phyloP scores from a whole-genome alignment of 2,113 vertebrate species.

The Cryptotis parvus region DNA sequence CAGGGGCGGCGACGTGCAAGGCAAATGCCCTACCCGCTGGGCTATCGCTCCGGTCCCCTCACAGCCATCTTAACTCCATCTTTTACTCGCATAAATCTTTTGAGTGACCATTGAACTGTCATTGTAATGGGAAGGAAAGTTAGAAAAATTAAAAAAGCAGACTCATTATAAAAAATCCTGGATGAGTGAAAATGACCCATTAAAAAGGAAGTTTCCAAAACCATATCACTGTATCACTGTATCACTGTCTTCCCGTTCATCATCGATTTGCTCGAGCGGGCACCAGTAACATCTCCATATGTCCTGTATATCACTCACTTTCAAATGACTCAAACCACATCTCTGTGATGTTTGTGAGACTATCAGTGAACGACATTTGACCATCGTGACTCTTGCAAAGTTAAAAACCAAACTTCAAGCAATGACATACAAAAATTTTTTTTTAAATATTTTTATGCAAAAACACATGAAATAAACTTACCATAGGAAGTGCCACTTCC shows the following conservation, averaged over 20 bases:
- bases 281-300: too few species aligned
- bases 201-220: conserved; percentile 23
- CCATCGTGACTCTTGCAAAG: conserved; percentile 18
- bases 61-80: conserved; percentile 67
- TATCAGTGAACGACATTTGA: not conserved
- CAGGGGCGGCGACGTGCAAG: too few species aligned
- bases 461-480: conserved; percentile 9
- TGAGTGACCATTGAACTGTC: conserved; percentile 11
- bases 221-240: too few species aligned
- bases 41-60: too few species aligned
- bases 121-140: conserved; percentile 72
- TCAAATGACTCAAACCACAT: not conserved
- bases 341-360: not conserved
- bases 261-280: too few species aligned
- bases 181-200: conserved; percentile 58
- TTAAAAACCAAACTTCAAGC: conserved; percentile 41
- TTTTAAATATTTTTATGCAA: not conserved
- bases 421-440: too few species aligned
- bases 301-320: too few species aligned
- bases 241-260: too few species aligned
- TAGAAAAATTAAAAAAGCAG: conserved; percentile 73
- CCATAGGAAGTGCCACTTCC: not conserved
- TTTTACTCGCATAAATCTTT: conserved; percentile 57
- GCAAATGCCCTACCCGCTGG: too few species aligned
- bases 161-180: conserved; percentile 59